Conservation (phyloP, 2,888 invertebrate species). For the Rhagonycha lutea region DNA sequence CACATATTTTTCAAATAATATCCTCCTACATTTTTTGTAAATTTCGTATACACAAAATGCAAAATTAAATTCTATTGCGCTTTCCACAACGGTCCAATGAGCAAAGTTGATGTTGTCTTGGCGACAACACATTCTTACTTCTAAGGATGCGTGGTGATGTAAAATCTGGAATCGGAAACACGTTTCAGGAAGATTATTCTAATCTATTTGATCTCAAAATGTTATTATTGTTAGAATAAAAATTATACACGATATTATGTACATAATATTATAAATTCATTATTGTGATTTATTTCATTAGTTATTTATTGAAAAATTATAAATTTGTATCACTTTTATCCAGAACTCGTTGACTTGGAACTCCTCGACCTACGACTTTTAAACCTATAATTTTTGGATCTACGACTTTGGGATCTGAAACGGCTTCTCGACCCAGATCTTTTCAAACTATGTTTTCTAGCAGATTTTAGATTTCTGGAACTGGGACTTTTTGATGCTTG, state of each 20-base stretch:
- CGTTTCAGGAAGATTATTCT: slow-evolving; percentile 21
- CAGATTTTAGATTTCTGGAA: background rate
- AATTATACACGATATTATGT: background rate
- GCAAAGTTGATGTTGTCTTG: slow-evolving; percentile 29
- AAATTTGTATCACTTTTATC: too few species aligned
- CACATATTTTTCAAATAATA: slow-evolving; percentile 7
- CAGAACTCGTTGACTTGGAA: too few species aligned
- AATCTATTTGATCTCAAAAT: slow-evolving; percentile 11
- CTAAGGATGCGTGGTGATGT: slow-evolving; percentile 28
- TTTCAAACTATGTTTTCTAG: background rate
- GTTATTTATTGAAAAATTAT: too few species aligned
- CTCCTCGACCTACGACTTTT: too few species aligned
- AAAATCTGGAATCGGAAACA: slow-evolving; percentile 17
- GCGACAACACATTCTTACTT: slow-evolving; percentile 22
- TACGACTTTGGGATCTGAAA: background rate
- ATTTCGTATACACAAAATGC: slow-evolving; percentile 10
- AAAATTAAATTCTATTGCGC: slow-evolving; percentile 32
- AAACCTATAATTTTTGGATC: too few species aligned
- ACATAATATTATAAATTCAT: background rate
- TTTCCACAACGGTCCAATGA: slow-evolving; percentile 21
- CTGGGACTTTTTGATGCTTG: background rate
- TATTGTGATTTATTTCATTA: background rate
- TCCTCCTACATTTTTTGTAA: slow-evolving; percentile 6
- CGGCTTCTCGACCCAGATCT: background rate
- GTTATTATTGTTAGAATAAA: slow-evolving; percentile 1